Conservation (phyloP, 2,113 vertebrate species). For the Alaudala cheleensis region DNA sequence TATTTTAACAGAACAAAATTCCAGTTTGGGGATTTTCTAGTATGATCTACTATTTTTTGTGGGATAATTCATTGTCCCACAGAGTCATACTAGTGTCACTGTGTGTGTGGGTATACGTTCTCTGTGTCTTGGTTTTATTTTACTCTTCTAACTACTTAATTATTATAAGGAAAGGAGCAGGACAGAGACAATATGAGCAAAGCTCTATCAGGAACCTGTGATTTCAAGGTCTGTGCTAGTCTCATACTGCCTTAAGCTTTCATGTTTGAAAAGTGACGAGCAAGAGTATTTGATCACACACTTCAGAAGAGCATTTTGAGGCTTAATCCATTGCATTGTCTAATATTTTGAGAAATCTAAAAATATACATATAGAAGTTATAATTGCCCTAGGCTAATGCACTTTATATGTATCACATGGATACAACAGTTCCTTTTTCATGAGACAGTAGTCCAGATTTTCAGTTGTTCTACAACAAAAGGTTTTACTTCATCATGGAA, state of each 20-base stretch:
- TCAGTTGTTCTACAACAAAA: not conserved
- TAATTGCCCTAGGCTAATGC: not conserved
- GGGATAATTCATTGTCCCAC: not conserved
- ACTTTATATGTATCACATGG: not conserved
- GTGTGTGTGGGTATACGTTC: too few relatives aligned
- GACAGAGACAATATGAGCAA: not conserved
- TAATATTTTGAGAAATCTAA: not conserved
- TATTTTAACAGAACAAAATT: not conserved
- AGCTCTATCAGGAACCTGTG: not conserved
- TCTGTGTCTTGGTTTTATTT: not conserved
- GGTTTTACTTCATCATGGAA: not conserved
- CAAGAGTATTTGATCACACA: not conserved
- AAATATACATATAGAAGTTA: not conserved
- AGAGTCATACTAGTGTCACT: not conserved
- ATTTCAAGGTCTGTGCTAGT: not conserved
- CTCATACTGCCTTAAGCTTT: not conserved
- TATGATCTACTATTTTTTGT: not conserved
- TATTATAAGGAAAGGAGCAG: not conserved
- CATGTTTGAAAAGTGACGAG: not conserved
- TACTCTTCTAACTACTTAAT: not conserved
- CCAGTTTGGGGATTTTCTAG: fast-evolving
- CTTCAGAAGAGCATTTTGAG: constrained; percentile 2
- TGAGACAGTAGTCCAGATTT: not conserved
- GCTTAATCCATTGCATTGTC: not conserved
- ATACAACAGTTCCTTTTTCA: not conserved